Evolutionary conservation across 2,888 invertebrate species (phyloP).

Genomic region (Noctua fimbriata): DNA sequence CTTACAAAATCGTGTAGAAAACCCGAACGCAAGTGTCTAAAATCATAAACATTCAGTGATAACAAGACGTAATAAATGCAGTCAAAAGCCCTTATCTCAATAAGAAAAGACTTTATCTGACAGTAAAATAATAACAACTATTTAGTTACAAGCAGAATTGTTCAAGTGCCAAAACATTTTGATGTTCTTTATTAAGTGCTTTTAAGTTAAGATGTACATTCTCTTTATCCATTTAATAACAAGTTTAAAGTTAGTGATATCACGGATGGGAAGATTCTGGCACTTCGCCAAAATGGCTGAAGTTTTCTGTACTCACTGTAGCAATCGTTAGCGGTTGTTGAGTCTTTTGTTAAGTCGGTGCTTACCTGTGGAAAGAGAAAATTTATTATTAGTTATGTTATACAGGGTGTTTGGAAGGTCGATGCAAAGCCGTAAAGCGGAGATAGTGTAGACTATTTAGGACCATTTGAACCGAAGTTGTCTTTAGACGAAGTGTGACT

Average conservation of each 20-base stretch:
- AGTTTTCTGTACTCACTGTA: conserved; percentile 45
- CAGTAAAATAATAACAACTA: neutral
- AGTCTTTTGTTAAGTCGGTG: conserved; percentile 16
- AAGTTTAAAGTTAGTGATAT: conserved; percentile 31
- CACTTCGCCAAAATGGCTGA: conserved; percentile 34
- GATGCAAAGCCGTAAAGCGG: too few relatives aligned
- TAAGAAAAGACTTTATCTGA: neutral
- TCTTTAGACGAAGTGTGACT: too few relatives aligned
- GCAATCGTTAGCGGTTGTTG: conserved; percentile 1
- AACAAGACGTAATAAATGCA: too few relatives aligned
- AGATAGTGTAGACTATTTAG: too few relatives aligned
- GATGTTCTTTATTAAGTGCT: conserved; percentile 29
- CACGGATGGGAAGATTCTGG: conserved; percentile 36
- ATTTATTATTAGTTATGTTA: conserved; percentile 13
- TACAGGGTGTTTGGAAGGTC: too few relatives aligned
- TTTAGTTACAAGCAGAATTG: conserved; percentile 13
- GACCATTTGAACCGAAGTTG: too few relatives aligned
- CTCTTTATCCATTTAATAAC: conserved; percentile 38
- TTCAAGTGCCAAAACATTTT: conserved; percentile 25
- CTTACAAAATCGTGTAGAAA: too few relatives aligned
- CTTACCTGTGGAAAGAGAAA: conserved; percentile 49
- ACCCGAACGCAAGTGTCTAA: too few relatives aligned
- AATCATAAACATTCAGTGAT: too few relatives aligned
- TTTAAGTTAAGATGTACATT: conserved; percentile 39
- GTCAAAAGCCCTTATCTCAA: neutral